Base-by-base conservation (phyloP, 2,797 vertebrate species). In the Phrynocephalus vlangalii region DNA sequence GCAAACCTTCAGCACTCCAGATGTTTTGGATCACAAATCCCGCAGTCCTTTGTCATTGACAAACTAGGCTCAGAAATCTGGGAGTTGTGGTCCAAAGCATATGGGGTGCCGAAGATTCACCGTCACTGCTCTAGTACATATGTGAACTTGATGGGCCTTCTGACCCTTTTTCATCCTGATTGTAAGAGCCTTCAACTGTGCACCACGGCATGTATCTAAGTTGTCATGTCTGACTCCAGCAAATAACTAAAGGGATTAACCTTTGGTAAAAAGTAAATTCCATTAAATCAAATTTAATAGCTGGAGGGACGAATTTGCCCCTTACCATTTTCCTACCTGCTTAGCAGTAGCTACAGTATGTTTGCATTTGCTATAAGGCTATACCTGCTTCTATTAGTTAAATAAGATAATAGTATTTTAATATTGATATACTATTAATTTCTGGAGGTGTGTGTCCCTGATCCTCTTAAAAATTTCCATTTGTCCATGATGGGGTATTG, bases 101-200 rank as follows among this genome's bases (percentile, higher is more conserved):
- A 33, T 33, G 33, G 33, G 33, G 33, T 33, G 33, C 33, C 33
- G 33, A 33, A 33, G 33, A 33, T 33, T 33, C 33, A 33, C 33
- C 33, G 33, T 33, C 33, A 33, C 33, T 33, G 1, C 2, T 33
- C 33, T 33, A 33, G 33, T 33, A 33, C 33, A 33, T 33, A 92
- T 0, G 0, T 73, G 79, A 88, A 86, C 20, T 76, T 87, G 48
- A 33, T 33, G 79, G 68, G 0, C 0, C 88, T 33, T 28, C 52
- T 91, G 92, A 91, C 86, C 76, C 93, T 91, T 91, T 48, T 48
- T 73, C 68, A 81, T 85, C 56, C 91, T 83, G 30, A n/a, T 85
- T 66, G 9, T 77, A 81, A 89, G 89, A 70, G 5, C 44, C 83
- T 81, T 79, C 10, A 26, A 79, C 84, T 86, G 72, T 87, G 78